A percentile compares a stretch with the other conserved stretches of the same genome.
Conservation (phyloP, 2,797 vertebrate species). For the Sebastes nivosus region DNA sequence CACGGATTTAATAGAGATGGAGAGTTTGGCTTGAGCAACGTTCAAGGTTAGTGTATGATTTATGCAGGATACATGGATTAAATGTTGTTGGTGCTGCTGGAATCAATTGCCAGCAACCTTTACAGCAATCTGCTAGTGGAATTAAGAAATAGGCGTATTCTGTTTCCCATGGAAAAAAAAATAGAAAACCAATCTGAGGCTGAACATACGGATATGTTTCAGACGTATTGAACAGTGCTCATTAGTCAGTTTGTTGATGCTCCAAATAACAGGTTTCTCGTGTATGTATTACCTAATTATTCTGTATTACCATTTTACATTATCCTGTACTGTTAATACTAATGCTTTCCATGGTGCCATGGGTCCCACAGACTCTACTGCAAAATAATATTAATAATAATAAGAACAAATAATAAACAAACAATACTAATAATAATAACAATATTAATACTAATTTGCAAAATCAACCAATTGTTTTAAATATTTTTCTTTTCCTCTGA, state of each 20-base stretch:
- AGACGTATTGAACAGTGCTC: background rate
- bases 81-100: slow-evolving; percentile 31
- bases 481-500: background rate
- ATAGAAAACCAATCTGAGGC: slow-evolving; percentile 12
- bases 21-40: slow-evolving; percentile 61
- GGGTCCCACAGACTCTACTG: background rate
- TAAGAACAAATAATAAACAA: background rate
- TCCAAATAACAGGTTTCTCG: background rate
- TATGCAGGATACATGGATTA: slow-evolving; percentile 52
- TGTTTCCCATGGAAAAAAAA: slow-evolving; percentile 13
- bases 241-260: slow-evolving; percentile 6
- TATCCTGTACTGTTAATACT: background rate
- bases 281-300: background rate
- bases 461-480: background rate
- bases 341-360: background rate
- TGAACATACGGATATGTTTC: slow-evolving; percentile 1
- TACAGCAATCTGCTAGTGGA: slow-evolving; percentile 51
- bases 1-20: slow-evolving; percentile 71
- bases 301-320: background rate
- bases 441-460: background rate
- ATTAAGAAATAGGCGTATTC: slow-evolving; percentile 27
- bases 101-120: slow-evolving; percentile 52
- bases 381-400: background rate
- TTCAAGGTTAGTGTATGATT: slow-evolving; percentile 75
- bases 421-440: background rate